Base-by-base conservation (phyloP, 2,797 vertebrate species). In the Podargus strigoides region DNA sequence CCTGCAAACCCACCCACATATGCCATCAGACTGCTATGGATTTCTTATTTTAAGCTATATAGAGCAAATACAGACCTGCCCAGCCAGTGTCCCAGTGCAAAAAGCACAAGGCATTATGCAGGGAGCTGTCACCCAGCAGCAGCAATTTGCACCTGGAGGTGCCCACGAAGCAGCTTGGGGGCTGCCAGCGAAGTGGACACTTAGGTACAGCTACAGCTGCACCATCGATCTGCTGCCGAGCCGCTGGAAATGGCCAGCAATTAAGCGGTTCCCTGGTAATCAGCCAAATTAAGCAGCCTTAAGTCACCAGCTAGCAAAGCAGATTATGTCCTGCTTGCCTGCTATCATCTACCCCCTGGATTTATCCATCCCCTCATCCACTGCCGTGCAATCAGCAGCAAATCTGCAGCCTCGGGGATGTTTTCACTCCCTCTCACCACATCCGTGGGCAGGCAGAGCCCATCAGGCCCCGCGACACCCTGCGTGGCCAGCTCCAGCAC, bases 241-340 rank as follows among this genome's bases (percentile, higher is more conserved):
- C 83, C 3, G 3, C 75, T 44, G 79, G 44, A 10, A 87, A 46
- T 1, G 2, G 67, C 34, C 5, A 0, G 68, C 66, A 30, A 58
- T 17, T 0, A 22, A 88, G 62, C 5, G 3, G 36, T 30, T 92
- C 85, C 77, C 82, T 56, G 73, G 15, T 58, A 77, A 89, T 85
- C 77, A 87, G 88, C 64, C 85, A 74, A 90, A 94, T 85, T 28
- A 83, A 84, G 82, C 92, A 89, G 73, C 87, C 63, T 50, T 22
- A 69, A 96, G 50, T 37, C 85, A 78, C 52, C 6, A 15, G 34
- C 75, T 92, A 86, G 49, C 39, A 11, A 67, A 90, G 69, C 5
- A 24, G 93, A 85, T 94, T 46, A 77, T 10, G 46, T 52, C 74
- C 77, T 50, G 27, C 75, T 79, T 74, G 80, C 53, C 73, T 49